Conservation (phyloP, 2,113 vertebrate species). For the Nerophis lumbriciformis region DNA sequence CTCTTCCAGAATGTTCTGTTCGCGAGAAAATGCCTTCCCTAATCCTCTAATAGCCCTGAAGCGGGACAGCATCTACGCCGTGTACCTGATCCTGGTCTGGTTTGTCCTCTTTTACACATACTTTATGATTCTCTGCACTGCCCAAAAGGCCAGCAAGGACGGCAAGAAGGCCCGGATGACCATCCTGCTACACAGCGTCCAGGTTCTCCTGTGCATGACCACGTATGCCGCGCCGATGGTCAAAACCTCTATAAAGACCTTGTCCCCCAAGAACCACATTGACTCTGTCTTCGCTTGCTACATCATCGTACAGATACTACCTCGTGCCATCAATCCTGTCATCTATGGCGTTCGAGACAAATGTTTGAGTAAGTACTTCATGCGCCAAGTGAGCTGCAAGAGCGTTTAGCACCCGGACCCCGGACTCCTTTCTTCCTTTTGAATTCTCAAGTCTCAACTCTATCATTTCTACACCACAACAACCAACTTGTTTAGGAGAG, state of each 20-base stretch:
- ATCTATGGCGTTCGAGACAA: constrained; percentile 65
- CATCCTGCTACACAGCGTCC: constrained; percentile 60
- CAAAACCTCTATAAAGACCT: not conserved
- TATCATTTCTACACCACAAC: too few relatives aligned
- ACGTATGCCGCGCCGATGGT: constrained; percentile 37
- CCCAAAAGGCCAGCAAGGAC: constrained; percentile 32
- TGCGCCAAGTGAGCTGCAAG: not conserved
- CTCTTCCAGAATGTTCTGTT: constrained; percentile 37
- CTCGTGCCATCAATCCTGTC: constrained; percentile 63
- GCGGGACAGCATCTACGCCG: constrained; percentile 31
- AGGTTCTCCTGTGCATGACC: constrained; percentile 64
- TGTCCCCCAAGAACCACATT: constrained; percentile 25
- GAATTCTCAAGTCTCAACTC: too few relatives aligned
- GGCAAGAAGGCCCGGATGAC: constrained; percentile 65
- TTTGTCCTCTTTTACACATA: constrained; percentile 50
- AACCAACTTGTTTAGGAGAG: too few relatives aligned
- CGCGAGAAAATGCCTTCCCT: constrained; percentile 31
- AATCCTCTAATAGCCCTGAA: constrained; percentile 37
- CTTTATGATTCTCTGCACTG: constrained; percentile 53
- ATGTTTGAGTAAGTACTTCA: not conserved
- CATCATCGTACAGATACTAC: constrained; percentile 55
- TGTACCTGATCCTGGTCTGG: constrained; percentile 54
- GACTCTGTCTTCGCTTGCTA: constrained; percentile 52
- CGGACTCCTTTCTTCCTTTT: too few relatives aligned
- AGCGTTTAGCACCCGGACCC: not conserved